phyloP scores from a whole-genome alignment of 2,888 invertebrate genomes.

The Matsumyia berberina region DNA sequence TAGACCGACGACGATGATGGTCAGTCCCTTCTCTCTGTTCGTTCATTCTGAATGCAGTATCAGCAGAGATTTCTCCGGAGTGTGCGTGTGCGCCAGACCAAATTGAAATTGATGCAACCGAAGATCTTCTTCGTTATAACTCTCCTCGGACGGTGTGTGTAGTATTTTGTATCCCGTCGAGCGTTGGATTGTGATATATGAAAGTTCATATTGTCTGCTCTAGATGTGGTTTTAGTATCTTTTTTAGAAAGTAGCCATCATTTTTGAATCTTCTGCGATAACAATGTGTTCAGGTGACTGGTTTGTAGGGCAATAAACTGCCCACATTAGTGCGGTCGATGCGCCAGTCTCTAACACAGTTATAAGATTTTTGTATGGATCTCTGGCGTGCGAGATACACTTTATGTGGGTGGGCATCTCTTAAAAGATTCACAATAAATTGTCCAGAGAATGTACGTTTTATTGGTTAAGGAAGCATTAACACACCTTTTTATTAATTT shows the following conservation, averaged over 20 bases:
- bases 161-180: slow-evolving; percentile 37
- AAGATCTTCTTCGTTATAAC: slow-evolving; percentile 66
- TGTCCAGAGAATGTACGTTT: slow-evolving; percentile 32
- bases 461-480: slow-evolving; percentile 67
- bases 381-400: slow-evolving; percentile 3
- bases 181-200: slow-evolving; percentile 68
- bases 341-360: slow-evolving; percentile 1
- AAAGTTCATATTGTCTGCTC: slow-evolving; percentile 70
- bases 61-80: slow-evolving; percentile 55
- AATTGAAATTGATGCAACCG: slow-evolving; percentile 50
- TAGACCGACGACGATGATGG: slow-evolving; percentile 12
- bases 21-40: slow-evolving; percentile 37
- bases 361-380: slow-evolving; percentile 33
- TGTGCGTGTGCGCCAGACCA: slow-evolving; percentile 38
- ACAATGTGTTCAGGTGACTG: slow-evolving; percentile 63
- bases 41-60: slow-evolving; percentile 6
- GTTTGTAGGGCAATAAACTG: slow-evolving; percentile 69
- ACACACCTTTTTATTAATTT: slow-evolving; percentile 54
- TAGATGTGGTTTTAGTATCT: slow-evolving; percentile 38
- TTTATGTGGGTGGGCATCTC: slow-evolving; percentile 60
- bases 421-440: slow-evolving; percentile 45
- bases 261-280: slow-evolving; percentile 55
- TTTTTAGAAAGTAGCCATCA: slow-evolving; percentile 67
- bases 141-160: slow-evolving; percentile 3
- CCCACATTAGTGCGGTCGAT: slow-evolving; percentile 37